phyloP scores from a whole-genome alignment of 2,797 vertebrate species.

The Streptopelia turtur region DNA sequence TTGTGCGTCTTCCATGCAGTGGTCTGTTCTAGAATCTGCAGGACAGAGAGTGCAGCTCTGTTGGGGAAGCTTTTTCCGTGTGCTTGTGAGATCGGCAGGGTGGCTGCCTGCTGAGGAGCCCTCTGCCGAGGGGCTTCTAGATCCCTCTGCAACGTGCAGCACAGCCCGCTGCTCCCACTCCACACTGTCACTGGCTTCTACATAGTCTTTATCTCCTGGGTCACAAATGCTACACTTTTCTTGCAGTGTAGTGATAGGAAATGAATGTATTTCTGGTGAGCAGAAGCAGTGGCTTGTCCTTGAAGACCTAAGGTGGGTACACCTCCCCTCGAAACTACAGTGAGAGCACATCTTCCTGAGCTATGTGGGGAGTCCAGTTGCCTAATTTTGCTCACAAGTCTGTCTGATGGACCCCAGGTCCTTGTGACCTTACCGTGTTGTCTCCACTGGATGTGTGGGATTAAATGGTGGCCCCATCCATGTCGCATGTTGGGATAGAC shows the following conservation, averaged over 20 bases:
- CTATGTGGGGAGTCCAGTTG: neutral
- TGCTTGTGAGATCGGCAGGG: neutral
- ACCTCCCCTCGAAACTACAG: neutral
- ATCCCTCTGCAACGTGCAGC: neutral
- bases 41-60: neutral
- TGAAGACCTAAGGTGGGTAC: neutral
- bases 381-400: neutral
- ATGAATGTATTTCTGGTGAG: neutral
- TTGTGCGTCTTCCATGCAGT: neutral
- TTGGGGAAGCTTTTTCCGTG: neutral
- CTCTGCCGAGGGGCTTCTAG: neutral
- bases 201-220: neutral
- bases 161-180: neutral
- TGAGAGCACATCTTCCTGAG: neutral
- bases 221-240: neutral
- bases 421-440: neutral
- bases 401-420: neutral
- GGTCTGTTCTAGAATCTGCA: neutral
- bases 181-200: neutral
- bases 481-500: neutral
- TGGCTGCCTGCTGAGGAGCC: neutral
- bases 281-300: neutral
- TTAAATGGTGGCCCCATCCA: neutral
- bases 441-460: neutral
- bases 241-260: neutral